A percentile compares a stretch with the other conserved stretches of the same genome.
Conservation (phyloP, 2,113 vertebrate species). For the Sebastes schlegelii region DNA sequence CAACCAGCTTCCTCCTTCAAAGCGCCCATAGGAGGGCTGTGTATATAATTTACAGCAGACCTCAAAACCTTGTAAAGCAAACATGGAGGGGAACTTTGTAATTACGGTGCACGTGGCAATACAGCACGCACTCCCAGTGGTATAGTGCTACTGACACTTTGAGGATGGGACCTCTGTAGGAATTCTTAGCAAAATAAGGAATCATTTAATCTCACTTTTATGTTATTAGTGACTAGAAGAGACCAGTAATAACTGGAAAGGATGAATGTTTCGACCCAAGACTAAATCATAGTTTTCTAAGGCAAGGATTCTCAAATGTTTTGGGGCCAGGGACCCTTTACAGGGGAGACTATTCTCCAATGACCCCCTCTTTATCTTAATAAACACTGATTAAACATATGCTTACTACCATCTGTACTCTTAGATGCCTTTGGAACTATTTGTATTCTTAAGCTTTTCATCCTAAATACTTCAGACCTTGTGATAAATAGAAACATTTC, state of each 20-base stretch:
- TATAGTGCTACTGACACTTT: conserved; percentile 1
- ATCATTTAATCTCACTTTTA: neutral
- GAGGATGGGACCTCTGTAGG: neutral
- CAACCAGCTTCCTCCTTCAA: conserved; percentile 44
- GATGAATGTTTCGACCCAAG: neutral
- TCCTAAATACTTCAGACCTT: too few species aligned
- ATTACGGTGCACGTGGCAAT: conserved; percentile 51
- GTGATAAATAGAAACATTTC: too few species aligned
- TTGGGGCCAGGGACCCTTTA: too few species aligned
- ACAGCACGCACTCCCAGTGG: conserved; percentile 20
- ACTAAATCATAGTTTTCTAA: neutral
- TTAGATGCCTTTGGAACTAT: too few species aligned
- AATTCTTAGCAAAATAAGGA: neutral
- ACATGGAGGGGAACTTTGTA: conserved; percentile 41
- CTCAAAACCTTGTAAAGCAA: conserved; percentile 60
- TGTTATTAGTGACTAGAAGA: neutral
- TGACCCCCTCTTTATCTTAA: too few species aligned
- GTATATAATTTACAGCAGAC: conserved; percentile 59
- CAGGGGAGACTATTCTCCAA: too few species aligned
- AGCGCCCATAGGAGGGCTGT: conserved; percentile 16
- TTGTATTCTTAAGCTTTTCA: too few species aligned
- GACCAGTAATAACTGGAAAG: neutral
- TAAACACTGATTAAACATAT: too few species aligned
- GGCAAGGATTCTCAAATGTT: too few species aligned
- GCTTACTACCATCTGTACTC: too few species aligned